phyloP scores from a whole-genome alignment of 1,140 invertebrate genomes.

The Sinonovacula constricta region DNA sequence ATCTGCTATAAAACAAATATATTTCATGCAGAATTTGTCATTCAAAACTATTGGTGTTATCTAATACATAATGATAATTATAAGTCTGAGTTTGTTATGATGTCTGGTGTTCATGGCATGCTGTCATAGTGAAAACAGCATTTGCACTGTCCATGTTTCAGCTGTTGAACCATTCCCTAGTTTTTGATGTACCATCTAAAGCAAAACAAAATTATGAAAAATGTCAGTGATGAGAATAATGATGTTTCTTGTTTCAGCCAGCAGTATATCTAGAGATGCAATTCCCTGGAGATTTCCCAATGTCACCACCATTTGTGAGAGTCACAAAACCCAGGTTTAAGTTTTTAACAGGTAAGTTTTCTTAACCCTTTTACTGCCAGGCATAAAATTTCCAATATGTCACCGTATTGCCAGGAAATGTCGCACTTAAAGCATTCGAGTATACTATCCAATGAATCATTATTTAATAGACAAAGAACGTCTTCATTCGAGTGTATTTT shows the following conservation, averaged over 20 bases:
- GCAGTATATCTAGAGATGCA: conserved; percentile 73
- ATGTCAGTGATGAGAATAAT: no score
- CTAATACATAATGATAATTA: background rate
- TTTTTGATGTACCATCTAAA: conserved; percentile 13
- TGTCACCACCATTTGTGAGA: conserved; percentile 74
- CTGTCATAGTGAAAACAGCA: background rate
- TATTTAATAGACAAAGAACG: no score
- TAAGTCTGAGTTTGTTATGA: background rate
- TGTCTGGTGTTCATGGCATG: no score
- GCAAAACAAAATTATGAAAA: background rate
- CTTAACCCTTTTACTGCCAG: no score
- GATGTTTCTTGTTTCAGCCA: conserved; percentile 63
- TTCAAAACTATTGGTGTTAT: background rate
- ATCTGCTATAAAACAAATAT: background rate
- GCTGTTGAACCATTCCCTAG: background rate
- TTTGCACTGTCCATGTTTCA: background rate
- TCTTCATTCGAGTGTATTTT: no score
- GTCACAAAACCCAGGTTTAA: conserved; percentile 71
- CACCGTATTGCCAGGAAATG: no score
- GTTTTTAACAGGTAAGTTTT: conserved; percentile 74
- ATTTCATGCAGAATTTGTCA: background rate
- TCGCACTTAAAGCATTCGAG: no score
- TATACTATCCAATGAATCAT: no score
- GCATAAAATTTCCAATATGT: no score
- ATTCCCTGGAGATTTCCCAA: conserved; percentile 73